Percentiles rank a stretch among this genome's conserved stretches.
These are phyloP conservation scores for Rana temporaria DNA, from an alignment of 2,113 vertebrate genomes.

Conservation along the genomic window DNA sequence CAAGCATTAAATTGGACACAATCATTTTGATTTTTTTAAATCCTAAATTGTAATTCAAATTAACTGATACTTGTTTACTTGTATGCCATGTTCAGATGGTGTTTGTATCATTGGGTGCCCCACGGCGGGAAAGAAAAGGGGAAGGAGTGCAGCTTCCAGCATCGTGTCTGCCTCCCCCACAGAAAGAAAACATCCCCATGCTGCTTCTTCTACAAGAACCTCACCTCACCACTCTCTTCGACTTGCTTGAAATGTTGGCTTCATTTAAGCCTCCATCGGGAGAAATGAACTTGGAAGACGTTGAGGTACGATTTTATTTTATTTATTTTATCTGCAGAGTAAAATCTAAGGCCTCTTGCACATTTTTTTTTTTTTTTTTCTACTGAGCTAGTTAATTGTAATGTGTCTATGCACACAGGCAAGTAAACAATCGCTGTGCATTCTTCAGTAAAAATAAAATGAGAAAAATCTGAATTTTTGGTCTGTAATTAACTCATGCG, in stretches of 20 bases:
- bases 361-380: no score
- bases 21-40: no score
- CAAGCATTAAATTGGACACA: no score
- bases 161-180: constrained; percentile 94
- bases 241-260: constrained; percentile 96
- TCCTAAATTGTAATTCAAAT: background rate
- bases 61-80: background rate
- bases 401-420: no score
- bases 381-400: no score
- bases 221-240: constrained; percentile 96
- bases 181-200: constrained; percentile 99
- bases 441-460: no score
- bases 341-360: no score
- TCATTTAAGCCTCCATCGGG: constrained; percentile 94
- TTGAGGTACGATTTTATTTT: constrained; percentile 77
- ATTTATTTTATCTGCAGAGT: no score
- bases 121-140: constrained; percentile 92
- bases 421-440: no score
- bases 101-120: constrained; percentile 96
- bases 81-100: constrained; percentile 84
- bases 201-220: constrained; percentile 96
- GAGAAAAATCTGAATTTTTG: no score
- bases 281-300: constrained; percentile 79
- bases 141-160: constrained; percentile 97
- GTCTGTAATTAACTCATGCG: no score